Conservation (phyloP, 2,888 invertebrate species). For the Leucoptera coffeella region DNA sequence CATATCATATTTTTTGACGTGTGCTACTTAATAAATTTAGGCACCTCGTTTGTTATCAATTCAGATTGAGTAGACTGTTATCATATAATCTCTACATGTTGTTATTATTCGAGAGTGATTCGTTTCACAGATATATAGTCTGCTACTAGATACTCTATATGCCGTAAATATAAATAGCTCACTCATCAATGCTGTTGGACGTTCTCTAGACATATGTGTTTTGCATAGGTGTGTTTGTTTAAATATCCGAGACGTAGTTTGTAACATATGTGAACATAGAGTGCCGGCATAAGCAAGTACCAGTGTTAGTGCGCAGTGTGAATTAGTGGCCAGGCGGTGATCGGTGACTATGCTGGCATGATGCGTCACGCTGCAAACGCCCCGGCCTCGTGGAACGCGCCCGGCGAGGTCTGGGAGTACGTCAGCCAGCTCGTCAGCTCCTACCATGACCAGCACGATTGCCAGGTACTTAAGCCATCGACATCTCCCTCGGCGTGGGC, state of each 20-base stretch:
- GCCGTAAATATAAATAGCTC: no score
- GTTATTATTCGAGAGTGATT: no score
- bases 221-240: no score
- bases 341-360: conserved; percentile 41
- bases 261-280: neutral
- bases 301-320: conserved; percentile 1
- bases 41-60: no score
- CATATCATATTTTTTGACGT: no score
- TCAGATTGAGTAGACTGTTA: no score
- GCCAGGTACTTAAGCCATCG: conserved; percentile 20
- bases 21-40: no score
- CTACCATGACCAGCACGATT: conserved; percentile 50
- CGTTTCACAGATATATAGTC: no score
- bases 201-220: no score
- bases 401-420: conserved; percentile 62
- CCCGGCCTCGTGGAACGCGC: conserved; percentile 43
- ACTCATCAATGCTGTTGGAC: conserved; percentile 37
- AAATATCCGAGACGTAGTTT: neutral
- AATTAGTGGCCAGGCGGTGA: conserved; percentile 8
- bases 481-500: neutral
- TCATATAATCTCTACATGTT: no score
- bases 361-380: conserved; percentile 42
- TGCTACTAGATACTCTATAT: no score
- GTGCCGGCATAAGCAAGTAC: neutral
- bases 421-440: conserved; percentile 60